Evolutionary conservation across 2,113 vertebrate species (phyloP), one percentile per base, ranked within the genome.

Genomic region (Setophaga petechia): DNA sequence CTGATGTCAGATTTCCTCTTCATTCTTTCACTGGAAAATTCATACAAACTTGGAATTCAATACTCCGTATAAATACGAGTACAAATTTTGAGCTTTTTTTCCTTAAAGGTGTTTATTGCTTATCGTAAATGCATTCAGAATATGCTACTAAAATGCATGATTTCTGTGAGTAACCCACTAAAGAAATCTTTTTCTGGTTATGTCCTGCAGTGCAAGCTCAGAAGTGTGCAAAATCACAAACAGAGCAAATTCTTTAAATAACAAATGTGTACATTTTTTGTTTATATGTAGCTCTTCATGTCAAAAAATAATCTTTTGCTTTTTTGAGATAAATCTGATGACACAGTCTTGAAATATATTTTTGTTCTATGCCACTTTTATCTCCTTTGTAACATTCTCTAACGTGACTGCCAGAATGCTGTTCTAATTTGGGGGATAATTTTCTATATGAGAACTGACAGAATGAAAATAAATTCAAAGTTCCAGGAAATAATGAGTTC

Each of bases 381-480:
- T 93, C 94, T 96, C 78, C 89, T 93, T 87, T 83, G 46, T 79
- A 89, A 89, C 44, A 68, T 94, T 91, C 75, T 86, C 72, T 80
- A 89, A 90, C 35, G 46, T 95, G 90, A 83, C 84, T 88, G 85
- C 90, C 72, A 95, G 84, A 94, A 96, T 59, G n/a, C 63, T 96
- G 87, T 93, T 96, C 82, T 94, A 91, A 92, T 94, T 84, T 96
- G 73, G 90, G 25, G 83, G 57, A 87, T 94, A 88, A 94, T 93
- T 96, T 95, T 94, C 94, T 95, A 65, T 96, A 95, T 46, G 41
- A 84, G 83, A 96, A 92, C 52, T 95, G 94, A 94, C 90, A 96
- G 88, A 95, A 96, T 72, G 65, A 96, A 97, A 97, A 96, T 84
- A 95, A 95, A 96, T 91, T 90, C 92, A 90, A 90, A 94, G 94